These are phyloP conservation scores for Equus quagga DNA, from an alignment of 2,113 vertebrate genomes.

Conservation along the genomic window DNA sequence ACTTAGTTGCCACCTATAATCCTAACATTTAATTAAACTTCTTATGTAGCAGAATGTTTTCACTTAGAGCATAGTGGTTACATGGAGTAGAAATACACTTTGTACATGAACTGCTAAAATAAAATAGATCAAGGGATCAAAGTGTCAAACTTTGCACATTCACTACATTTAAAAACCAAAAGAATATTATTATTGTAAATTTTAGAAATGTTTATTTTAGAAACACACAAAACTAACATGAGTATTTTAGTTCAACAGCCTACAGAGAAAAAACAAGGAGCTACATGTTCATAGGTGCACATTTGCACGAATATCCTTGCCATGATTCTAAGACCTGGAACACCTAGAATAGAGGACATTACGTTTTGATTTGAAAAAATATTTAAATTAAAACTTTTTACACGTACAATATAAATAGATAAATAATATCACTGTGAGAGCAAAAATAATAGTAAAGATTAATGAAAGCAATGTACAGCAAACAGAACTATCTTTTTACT, in stretches of 20 bases:
- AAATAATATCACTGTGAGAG: slow-evolving; percentile 70
- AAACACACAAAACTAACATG: slow-evolving; percentile 69
- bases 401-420: slow-evolving; percentile 72
- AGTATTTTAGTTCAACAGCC: background rate
- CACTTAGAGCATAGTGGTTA: slow-evolving; percentile 47
- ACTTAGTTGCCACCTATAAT: slow-evolving; percentile 16
- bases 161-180: slow-evolving; percentile 61
- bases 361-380: slow-evolving; percentile 66
- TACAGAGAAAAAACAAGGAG: slow-evolving; percentile 52
- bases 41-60: slow-evolving; percentile 45
- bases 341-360: slow-evolving; percentile 46
- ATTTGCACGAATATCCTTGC: slow-evolving; percentile 45
- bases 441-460: slow-evolving; percentile 30
- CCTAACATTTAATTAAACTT: slow-evolving; percentile 54
- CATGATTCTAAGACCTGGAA: slow-evolving; percentile 61
- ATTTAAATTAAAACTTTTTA: slow-evolving; percentile 65
- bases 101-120: slow-evolving; percentile 18
- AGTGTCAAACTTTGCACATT: background rate
- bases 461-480: slow-evolving; percentile 28
- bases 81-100: background rate
- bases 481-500: slow-evolving; percentile 51
- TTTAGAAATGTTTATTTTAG: slow-evolving; percentile 78
- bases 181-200: slow-evolving; percentile 51
- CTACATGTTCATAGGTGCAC: background rate
- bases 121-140: slow-evolving; percentile 35